A percentile compares a stretch with the other conserved stretches of the same genome.
phyloP scores from a whole-genome alignment of 2,888 invertebrate genomes.

The Megaustenia siamemsis region DNA sequence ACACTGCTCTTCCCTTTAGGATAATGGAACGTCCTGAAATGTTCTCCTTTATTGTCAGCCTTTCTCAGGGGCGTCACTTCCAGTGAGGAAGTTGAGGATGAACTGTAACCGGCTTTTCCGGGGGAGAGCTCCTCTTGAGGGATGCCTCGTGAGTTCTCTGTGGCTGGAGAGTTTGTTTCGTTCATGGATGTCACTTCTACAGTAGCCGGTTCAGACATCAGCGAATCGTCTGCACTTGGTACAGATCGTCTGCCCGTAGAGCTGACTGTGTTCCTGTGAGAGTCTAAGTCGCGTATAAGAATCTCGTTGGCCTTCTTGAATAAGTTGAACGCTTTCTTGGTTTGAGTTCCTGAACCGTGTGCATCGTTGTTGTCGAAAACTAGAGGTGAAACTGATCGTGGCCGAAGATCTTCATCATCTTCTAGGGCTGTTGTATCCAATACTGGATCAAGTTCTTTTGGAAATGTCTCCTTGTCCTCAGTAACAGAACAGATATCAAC shows the following conservation, averaged over 20 bases:
- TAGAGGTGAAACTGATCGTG: slow-evolving; percentile 10
- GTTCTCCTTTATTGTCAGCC: neutral
- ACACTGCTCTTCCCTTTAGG: slow-evolving; percentile 12
- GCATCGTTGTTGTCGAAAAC: slow-evolving; percentile 24
- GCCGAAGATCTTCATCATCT: neutral
- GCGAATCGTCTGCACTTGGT: neutral
- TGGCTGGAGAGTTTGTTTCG: neutral
- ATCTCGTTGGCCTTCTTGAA: slow-evolving; percentile 36
- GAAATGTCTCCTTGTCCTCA: neutral
- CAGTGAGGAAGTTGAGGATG: slow-evolving; percentile 32
- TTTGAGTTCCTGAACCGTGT: neutral
- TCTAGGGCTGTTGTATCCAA: neutral
- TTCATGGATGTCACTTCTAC: slow-evolving; percentile 40
- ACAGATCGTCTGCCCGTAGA: neutral
- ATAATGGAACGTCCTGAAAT: slow-evolving; percentile 21
- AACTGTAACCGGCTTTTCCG: neutral
- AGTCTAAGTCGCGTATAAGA: neutral
- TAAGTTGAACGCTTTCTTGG: slow-evolving; percentile 10
- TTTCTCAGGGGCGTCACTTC: slow-evolving; percentile 12
- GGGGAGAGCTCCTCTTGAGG: neutral
- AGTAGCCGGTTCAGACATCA: slow-evolving; percentile 16
- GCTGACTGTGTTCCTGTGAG: neutral
- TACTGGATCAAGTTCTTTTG: neutral
- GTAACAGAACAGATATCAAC: neutral
- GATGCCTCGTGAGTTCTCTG: neutral